Evolutionary conservation across 53 echinoderm and acorn worm species (phyloP).

Genomic region (Mesocentrotus franciscanus): DNA sequence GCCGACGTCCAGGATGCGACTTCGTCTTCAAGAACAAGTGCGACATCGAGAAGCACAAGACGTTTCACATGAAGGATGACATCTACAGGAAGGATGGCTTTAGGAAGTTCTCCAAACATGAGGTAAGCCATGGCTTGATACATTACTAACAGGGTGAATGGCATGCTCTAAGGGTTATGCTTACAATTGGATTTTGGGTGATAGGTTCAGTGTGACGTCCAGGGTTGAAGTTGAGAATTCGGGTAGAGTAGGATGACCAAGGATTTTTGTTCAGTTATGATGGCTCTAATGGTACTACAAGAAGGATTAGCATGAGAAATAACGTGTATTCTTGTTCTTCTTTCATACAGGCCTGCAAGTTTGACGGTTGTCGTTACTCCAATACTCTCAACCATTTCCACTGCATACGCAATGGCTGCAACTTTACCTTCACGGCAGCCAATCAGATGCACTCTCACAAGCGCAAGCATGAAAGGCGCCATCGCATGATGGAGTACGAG

Average conservation of each 20-base stretch:
- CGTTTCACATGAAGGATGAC: slow-evolving; percentile 97
- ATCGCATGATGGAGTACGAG: slow-evolving; percentile 93
- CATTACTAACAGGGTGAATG: not conserved
- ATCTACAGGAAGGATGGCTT: slow-evolving; percentile 96
- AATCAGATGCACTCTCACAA: slow-evolving; percentile 99
- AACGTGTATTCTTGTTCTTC: not conserved
- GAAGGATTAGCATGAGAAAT: not conserved
- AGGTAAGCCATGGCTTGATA: slow-evolving; percentile 69
- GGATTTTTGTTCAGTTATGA: not conserved
- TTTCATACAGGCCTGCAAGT: slow-evolving; percentile 83
- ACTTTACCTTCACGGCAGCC: slow-evolving; percentile 98
- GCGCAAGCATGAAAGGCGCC: slow-evolving; percentile 97
- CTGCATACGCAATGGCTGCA: slow-evolving; percentile 96
- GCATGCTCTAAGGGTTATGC: not conserved
- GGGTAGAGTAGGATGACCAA: no score
- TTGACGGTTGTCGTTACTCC: slow-evolving; percentile 93
- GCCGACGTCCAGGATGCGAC: slow-evolving; percentile 90
- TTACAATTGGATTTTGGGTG: not conserved
- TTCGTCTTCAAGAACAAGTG: slow-evolving; percentile 99
- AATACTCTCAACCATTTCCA: slow-evolving; percentile 99
- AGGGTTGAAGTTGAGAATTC: not conserved
- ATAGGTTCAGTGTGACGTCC: not conserved
- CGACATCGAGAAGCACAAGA: slow-evolving; percentile 98
- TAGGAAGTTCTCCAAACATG: slow-evolving; percentile 98
- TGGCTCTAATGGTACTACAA: not conserved